Percentiles rank a stretch among this genome's conserved stretches.
Conservation (phyloP, 2,113 vertebrate genomes). For the Catagonus wagneri region DNA sequence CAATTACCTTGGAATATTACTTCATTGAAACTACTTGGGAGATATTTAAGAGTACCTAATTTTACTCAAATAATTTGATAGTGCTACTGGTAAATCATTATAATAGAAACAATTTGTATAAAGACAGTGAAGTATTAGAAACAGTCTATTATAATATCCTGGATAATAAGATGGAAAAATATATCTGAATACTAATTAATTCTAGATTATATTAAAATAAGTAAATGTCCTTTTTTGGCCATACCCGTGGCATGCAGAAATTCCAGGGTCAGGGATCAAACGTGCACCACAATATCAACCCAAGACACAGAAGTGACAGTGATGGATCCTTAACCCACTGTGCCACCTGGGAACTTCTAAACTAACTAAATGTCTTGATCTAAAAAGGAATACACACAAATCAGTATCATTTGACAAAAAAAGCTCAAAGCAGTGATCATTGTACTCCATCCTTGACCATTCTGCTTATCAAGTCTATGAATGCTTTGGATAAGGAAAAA, state of each 20-base stretch:
- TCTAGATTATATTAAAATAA: not conserved
- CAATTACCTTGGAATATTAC: conserved; percentile 37
- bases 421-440: not conserved
- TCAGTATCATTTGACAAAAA: not conserved
- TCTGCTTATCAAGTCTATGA: not conserved
- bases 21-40: conserved; percentile 20
- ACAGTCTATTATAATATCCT: not conserved
- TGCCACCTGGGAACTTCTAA: not conserved
- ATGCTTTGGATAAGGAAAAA: not conserved
- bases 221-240: not conserved
- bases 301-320: too few species aligned
- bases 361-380: not conserved
- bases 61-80: conserved; percentile 38
- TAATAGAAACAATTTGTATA: not conserved
- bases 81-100: not conserved
- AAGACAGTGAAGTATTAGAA: not conserved
- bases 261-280: too few species aligned
- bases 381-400: not conserved
- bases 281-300: too few species aligned
- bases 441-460: not conserved
- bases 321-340: too few species aligned
- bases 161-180: conserved; percentile 21
- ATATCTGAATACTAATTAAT: conserved; percentile 20
- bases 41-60: conserved; percentile 7
- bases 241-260: too few species aligned